Conservation (phyloP, 2,113 vertebrate species). For the Chaetorhynchus papuensis region DNA sequence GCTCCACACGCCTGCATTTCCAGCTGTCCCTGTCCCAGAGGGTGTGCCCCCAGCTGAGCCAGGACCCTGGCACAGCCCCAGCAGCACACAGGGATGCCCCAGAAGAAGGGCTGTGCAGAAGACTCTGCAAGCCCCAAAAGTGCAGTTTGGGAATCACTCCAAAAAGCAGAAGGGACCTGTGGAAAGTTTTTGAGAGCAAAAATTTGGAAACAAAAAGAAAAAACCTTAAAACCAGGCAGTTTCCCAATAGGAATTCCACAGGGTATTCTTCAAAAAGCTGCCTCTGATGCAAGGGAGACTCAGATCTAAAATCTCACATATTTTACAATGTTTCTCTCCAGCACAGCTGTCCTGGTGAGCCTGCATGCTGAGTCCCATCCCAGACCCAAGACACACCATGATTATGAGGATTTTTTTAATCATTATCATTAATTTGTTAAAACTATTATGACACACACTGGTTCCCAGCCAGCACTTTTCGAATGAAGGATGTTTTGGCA, state of each 20-base stretch:
- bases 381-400: neutral
- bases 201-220: neutral
- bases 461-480: neutral
- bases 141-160: neutral
- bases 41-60: neutral
- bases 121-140: neutral
- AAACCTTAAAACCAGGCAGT: neutral
- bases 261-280: neutral
- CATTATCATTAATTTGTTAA: constrained; percentile 14
- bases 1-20: rapidly evolving
- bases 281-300: neutral
- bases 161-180: neutral
- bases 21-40: neutral
- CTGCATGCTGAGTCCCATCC: neutral
- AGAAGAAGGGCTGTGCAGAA: neutral
- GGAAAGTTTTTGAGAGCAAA: neutral
- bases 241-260: neutral
- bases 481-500: neutral
- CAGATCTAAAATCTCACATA: neutral
- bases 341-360: neutral
- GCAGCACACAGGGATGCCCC: neutral
- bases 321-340: neutral
- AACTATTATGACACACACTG: neutral
- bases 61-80: neutral
- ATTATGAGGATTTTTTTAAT: neutral